Percentiles rank a stretch among this genome's conserved stretches.
Conservation (phyloP, 2,113 vertebrate species). For the Sigmodon hispidus region DNA sequence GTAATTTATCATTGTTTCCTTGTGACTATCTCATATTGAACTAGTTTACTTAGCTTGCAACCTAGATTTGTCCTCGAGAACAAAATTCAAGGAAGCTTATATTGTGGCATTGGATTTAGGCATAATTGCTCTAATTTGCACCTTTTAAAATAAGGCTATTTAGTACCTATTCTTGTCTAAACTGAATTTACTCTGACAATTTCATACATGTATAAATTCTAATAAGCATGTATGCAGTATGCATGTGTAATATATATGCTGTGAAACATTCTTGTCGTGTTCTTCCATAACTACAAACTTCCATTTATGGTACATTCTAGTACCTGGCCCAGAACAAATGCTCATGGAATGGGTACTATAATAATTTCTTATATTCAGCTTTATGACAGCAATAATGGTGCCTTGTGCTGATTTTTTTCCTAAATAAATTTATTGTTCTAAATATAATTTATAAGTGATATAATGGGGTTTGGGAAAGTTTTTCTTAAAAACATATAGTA, state of each 20-base stretch:
- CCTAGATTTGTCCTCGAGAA: not conserved
- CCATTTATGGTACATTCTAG: not conserved
- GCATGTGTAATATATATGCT: too few relatives aligned
- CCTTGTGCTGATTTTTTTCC: not conserved
- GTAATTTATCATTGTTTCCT: not conserved
- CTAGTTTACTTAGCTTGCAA: not conserved
- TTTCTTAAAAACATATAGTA: not conserved
- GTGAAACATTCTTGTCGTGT: not conserved
- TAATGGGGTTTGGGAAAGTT: not conserved
- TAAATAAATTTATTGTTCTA: not conserved
- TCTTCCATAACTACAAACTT: not conserved
- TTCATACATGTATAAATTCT: not conserved
- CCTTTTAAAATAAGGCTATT: not conserved
- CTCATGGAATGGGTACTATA: not conserved
- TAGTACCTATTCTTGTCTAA: not conserved
- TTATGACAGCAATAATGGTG: not conserved
- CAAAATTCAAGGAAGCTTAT: not conserved
- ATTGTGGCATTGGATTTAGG: not conserved
- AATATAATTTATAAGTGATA: slow-evolving; percentile 18
- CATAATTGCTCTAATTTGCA: not conserved
- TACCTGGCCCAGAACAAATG: not conserved
- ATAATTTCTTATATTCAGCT: not conserved
- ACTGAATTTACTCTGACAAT: not conserved
- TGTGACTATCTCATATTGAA: not conserved
- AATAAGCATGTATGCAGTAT: not conserved